phyloP scores from a whole-genome alignment of 2,113 vertebrate genomes.

The Pollimyrus isidori region DNA sequence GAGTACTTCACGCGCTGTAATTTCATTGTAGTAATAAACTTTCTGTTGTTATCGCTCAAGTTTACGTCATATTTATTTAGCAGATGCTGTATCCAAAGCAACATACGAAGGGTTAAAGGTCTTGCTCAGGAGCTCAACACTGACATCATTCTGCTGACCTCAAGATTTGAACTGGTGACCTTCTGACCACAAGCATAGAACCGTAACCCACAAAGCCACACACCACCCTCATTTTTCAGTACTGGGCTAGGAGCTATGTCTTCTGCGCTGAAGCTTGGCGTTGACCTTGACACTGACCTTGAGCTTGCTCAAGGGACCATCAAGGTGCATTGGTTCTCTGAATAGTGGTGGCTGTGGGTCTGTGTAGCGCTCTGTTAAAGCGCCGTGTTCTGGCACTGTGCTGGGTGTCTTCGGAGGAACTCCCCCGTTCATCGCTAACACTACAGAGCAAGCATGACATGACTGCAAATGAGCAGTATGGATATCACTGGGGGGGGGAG shows the following conservation, averaged over 20 bases:
- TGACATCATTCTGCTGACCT: not conserved
- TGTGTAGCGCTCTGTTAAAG: no score
- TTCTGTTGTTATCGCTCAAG: not conserved
- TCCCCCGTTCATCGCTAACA: not conserved
- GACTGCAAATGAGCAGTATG: constrained; percentile 44
- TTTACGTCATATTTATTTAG: not conserved
- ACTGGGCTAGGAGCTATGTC: not conserved
- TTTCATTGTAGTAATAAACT: not conserved
- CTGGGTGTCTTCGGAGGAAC: not conserved
- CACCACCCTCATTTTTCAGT: not conserved
- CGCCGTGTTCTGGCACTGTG: not conserved
- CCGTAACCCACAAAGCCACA: not conserved
- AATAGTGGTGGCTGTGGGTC: not conserved
- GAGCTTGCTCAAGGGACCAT: not conserved
- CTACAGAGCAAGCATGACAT: constrained; percentile 39
- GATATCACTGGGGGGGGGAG: constrained; percentile 6
- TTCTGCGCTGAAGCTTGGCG: not conserved
- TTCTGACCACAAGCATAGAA: not conserved
- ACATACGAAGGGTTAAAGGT: not conserved
- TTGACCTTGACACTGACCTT: not conserved
- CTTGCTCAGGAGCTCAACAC: not conserved
- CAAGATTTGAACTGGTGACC: not conserved
- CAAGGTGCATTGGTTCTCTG: not conserved
- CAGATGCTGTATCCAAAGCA: not conserved
- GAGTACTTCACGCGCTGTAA: not conserved